These are phyloP conservation scores for Teinopalpus imperialis DNA, from an alignment of 2,888 invertebrate species.

Conservation along the genomic window DNA sequence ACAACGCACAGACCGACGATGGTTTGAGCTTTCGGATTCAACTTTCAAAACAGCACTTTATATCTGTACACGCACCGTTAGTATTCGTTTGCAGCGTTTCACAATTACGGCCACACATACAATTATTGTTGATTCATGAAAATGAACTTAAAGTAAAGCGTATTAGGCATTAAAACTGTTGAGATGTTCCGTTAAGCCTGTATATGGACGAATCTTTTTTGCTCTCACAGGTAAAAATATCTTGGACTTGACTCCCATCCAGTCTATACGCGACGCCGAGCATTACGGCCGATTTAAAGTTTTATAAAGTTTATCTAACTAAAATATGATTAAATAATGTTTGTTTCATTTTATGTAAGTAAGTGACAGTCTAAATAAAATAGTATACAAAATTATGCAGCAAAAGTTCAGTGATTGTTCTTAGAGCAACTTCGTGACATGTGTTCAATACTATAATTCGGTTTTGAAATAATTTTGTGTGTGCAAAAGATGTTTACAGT, in stretches of 20 bases:
- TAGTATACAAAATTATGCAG: slow-evolving; percentile 4
- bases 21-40: slow-evolving; percentile 47
- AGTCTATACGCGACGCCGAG: slow-evolving; percentile 65
- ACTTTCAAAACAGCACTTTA: slow-evolving; percentile 32
- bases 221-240: slow-evolving; percentile 77
- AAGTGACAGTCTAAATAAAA: slow-evolving; percentile 5
- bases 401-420: slow-evolving; percentile 38
- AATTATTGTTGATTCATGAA: slow-evolving; percentile 37
- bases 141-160: fast-evolving
- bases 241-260: slow-evolving; percentile 53
- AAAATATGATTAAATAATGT: slow-evolving; percentile 4
- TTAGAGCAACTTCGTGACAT: slow-evolving; percentile 36
- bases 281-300: slow-evolving; percentile 32
- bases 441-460: slow-evolving; percentile 34
- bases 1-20: slow-evolving; percentile 50
- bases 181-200: slow-evolving; percentile 41
- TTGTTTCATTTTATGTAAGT: too few species aligned
- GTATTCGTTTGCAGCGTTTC: slow-evolving; percentile 31
- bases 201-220: slow-evolving; percentile 58
- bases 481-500: slow-evolving; percentile 45
- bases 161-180: slow-evolving; percentile 32
- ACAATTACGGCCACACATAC: slow-evolving; percentile 54
- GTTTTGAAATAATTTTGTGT: slow-evolving; percentile 50
- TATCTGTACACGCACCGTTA: fast-evolving
- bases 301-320: slow-evolving; percentile 21